Conservation (phyloP, 1,140 invertebrate genomes). For the Drosophila ironensis region DNA sequence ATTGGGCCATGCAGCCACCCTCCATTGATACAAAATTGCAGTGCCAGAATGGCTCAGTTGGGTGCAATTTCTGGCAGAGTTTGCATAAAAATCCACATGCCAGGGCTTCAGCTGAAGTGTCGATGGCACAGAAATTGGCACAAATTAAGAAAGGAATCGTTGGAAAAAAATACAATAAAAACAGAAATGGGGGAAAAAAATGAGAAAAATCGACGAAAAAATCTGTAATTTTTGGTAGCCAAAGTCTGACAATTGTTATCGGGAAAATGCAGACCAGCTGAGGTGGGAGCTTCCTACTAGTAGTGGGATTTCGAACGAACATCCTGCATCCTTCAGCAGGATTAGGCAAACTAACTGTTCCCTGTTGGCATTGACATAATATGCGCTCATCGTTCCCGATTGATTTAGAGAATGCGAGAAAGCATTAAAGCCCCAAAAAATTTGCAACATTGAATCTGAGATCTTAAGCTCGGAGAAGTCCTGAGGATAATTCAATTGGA, state of each 20-base stretch:
- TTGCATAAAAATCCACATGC: slow-evolving; percentile 65
- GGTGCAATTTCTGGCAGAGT: slow-evolving; percentile 58
- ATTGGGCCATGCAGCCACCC: slow-evolving; percentile 11
- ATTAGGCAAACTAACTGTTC: not conserved
- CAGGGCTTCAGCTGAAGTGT: slow-evolving; percentile 34
- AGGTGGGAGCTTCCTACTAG: slow-evolving; percentile 1
- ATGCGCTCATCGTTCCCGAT: not conserved
- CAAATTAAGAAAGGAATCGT: slow-evolving; percentile 57
- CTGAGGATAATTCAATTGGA: slow-evolving; percentile 34
- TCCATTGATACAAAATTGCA: slow-evolving; percentile 55
- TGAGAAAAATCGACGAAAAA: not conserved
- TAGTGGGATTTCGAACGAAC: slow-evolving; percentile 25
- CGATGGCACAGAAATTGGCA: slow-evolving; percentile 44
- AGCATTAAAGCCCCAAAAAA: slow-evolving; percentile 9
- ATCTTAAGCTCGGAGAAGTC: not conserved
- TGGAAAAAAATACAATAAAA: slow-evolving; percentile 12
- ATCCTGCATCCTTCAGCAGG: slow-evolving; percentile 8
- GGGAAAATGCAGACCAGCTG: slow-evolving; percentile 39
- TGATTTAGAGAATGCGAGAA: too few relatives aligned
- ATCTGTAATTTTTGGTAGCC: slow-evolving; percentile 24
- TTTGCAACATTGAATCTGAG: not conserved
- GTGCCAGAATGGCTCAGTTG: slow-evolving; percentile 50
- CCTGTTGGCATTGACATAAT: slow-evolving; percentile 22
- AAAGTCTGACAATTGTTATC: slow-evolving; percentile 48
- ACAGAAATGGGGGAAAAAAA: slow-evolving; percentile 8